Evolutionary conservation across 1,140 invertebrate species (phyloP).

Genomic region (Drosophila tropicalis): DNA sequence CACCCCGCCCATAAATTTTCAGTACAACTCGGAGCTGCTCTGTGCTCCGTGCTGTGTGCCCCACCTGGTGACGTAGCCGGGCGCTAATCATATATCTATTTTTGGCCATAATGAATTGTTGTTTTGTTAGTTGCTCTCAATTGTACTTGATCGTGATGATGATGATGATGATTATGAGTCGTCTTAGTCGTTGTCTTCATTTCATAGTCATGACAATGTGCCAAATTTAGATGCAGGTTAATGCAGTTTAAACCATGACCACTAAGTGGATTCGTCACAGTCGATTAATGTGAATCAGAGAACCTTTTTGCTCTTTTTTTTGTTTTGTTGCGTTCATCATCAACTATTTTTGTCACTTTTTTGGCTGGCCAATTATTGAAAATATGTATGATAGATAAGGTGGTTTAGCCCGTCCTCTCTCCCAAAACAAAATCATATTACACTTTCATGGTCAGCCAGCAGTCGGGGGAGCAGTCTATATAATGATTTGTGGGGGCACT

Average conservation of each 20-base stretch:
- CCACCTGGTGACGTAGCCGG: slow-evolving; percentile 76
- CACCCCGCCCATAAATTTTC: slow-evolving; percentile 54
- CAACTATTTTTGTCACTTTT: slow-evolving; percentile 52
- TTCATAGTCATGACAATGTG: slow-evolving; percentile 52
- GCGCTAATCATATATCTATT: slow-evolving; percentile 77
- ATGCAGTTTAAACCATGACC: slow-evolving; percentile 54
- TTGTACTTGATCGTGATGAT: slow-evolving; percentile 52
- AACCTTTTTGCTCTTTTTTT: not conserved
- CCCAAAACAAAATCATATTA: slow-evolving; percentile 2
- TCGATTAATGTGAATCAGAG: slow-evolving; percentile 60
- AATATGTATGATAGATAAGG: slow-evolving; percentile 40
- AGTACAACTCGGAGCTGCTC: slow-evolving; percentile 20
- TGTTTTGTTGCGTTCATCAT: slow-evolving; percentile 10
- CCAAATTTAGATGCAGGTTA: slow-evolving; percentile 57
- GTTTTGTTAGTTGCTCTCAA: slow-evolving; percentile 46
- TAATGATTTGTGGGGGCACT: slow-evolving; percentile 46
- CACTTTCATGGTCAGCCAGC: not conserved
- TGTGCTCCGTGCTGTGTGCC: slow-evolving; percentile 25
- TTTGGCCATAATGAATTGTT: slow-evolving; percentile 68
- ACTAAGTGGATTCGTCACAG: slow-evolving; percentile 63
- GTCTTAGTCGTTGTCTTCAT: not conserved
- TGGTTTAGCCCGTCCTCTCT: not conserved
- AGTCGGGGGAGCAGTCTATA: not conserved
- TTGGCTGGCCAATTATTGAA: slow-evolving; percentile 47
- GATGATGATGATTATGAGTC: slow-evolving; percentile 48